Evolutionary conservation across 2,113 vertebrate species (phyloP), one percentile per base, ranked within the genome.

Genomic region (Hemibagrus wyckioides): DNA sequence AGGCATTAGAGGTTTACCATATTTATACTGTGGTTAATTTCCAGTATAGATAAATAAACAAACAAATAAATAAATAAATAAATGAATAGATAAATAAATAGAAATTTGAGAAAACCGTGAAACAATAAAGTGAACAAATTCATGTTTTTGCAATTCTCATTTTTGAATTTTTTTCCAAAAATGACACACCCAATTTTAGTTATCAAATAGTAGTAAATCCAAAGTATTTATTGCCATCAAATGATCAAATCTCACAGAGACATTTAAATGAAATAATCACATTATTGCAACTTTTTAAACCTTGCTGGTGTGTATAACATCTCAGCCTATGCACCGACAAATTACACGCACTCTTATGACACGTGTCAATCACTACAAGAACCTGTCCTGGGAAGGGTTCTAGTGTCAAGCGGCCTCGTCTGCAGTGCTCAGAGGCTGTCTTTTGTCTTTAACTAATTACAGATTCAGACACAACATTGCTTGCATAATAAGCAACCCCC

Each of bases 371-470:
- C 89, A 87, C 63, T 30, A 54, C 17, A 41, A 86, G 86, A 84
- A 80, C 71, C 57, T 83, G 77, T 82, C 69, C 69, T 14, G 57
- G 82, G 48, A 61, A 89, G 82, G 54, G 80, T 77, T 73, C 81
- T 86, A 69, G 80, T 82, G 85, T 85, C 77, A 86, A 88, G 87
- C 85, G 48, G 85, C 88, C 82, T 80, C 30, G 83, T 73, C 89
- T 86, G 89, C 82, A 79, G 85, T 25, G 69, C 89, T 87, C 77
- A 75, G 87, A 88, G 85, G 83, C 82, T 71, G 75, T 39, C 87
- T 79, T 90, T 90, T 89, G 89, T 90, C 82, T 90, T 90, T 89
- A 87, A 81, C 89, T 89, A 87, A 90, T 90, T 88, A 90, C 82
- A 84, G 86, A 90, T 90, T 90, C 89, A 90, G 89, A 89, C 89